These are phyloP conservation scores for Lophius americanus DNA, from an alignment of 2,797 vertebrate genomes.

Conservation along the genomic window DNA sequence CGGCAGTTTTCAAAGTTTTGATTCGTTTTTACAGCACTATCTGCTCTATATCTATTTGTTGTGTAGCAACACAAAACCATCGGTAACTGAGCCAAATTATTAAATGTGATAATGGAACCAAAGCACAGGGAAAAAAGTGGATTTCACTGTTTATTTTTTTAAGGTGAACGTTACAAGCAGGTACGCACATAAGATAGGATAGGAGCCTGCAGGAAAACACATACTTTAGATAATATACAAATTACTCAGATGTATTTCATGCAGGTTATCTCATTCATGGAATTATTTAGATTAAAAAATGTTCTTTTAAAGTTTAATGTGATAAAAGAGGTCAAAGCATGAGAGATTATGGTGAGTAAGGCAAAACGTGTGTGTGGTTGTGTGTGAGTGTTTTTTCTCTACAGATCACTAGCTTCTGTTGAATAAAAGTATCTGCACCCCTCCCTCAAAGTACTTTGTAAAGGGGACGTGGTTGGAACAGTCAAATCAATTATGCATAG, in stretches of 20 bases:
- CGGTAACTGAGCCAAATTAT: background rate
- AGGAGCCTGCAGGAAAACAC: no score
- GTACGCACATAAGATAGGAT: background rate
- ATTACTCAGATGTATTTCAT: background rate
- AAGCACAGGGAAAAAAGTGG: background rate
- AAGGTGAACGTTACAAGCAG: no score
- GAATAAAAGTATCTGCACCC: constrained; percentile 68
- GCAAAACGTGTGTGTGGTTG: constrained; percentile 17
- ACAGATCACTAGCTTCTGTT: constrained; percentile 64
- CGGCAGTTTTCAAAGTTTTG: background rate
- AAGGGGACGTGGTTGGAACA: constrained; percentile 68
- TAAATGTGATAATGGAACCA: background rate
- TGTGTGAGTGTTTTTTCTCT: constrained; percentile 23
- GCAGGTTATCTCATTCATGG: background rate
- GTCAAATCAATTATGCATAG: constrained; percentile 83
- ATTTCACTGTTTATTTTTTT: background rate
- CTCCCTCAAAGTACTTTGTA: constrained; percentile 75
- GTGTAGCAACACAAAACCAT: no score
- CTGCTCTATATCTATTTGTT: no score
- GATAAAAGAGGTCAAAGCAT: background rate
- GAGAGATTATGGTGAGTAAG: constrained; percentile 2
- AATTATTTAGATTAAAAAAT: background rate
- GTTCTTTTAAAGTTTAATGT: constrained; percentile 1
- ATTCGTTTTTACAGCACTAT: background rate
- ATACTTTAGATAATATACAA: background rate